These are phyloP conservation scores for Drosophila insularis DNA, from an alignment of 1,140 invertebrate species.

Conservation along the genomic window DNA sequence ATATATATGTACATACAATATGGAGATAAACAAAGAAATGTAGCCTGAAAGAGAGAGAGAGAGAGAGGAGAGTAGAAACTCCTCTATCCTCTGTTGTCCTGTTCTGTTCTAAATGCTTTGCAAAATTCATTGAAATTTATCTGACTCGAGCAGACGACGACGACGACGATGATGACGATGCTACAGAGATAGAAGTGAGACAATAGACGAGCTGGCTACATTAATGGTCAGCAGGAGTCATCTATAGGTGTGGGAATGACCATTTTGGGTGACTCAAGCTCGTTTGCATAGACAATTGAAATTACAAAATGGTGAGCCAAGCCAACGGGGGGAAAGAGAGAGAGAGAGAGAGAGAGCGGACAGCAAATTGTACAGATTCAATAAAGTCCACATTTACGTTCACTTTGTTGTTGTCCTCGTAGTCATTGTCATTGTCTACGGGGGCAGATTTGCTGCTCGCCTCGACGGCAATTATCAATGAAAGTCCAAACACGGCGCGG, in stretches of 20 bases:
- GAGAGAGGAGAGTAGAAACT: background rate
- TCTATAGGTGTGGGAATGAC: conserved; percentile 33
- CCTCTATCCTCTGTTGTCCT: too few species aligned
- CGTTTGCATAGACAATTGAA: conserved; percentile 78
- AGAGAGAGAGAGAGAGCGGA: background rate
- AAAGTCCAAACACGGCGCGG: background rate
- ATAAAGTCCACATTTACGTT: conserved; percentile 41
- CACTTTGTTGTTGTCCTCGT: background rate
- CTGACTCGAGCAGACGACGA: conserved; percentile 42
- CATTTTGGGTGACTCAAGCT: conserved; percentile 71
- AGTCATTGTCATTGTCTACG: background rate
- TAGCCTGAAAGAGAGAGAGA: conserved; percentile 40
- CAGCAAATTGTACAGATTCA: conserved; percentile 76
- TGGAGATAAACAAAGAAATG: conserved; percentile 80
- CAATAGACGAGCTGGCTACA: conserved; percentile 52
- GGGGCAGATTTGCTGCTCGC: background rate
- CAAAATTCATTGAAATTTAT: conserved; percentile 78
- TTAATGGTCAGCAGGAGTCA: conserved; percentile 35
- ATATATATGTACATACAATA: conserved; percentile 17
- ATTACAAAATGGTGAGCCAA: conserved; percentile 42
- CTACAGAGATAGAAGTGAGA: conserved; percentile 41
- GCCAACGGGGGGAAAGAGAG: background rate
- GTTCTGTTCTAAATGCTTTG: conserved; percentile 39
- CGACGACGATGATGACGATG: background rate
- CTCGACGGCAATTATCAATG: conserved; percentile 2